Evolutionary conservation across 1,140 invertebrate genomes (phyloP), one percentile per base, ranked within the genome.

Genomic region (Pseudomyrmex sp.): DNA sequence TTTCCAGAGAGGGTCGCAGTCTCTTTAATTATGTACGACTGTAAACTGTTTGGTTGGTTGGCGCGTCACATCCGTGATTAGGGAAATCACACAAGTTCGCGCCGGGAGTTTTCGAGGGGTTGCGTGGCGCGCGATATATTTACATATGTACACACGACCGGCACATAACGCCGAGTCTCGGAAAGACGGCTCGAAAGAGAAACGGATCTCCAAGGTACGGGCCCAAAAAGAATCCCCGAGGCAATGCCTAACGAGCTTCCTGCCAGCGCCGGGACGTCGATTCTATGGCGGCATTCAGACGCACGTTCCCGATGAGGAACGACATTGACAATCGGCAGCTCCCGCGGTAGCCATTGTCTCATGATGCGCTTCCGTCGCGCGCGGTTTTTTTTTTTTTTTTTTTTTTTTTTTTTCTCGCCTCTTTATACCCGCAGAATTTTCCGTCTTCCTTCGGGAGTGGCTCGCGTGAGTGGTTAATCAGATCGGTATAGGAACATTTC

Each of bases 161-260:
- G 52, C 35, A 58, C 5, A 52, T 58, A 35, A n/a, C 18, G 18
- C 3, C 20, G 68, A 13, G 61, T 4, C 2, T 4, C 2, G 15
- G 50, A 66, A 52, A 52, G 20, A 4, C 7, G 54, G 5, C 5
- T 35, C 35, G 18, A 35, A n/a, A 2, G 59, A 35, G 46, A 56
- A 35, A 50, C 44, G 58, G 9, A 44, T 70, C 83, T 85, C 65
- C 56, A 75, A 82, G 48, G 35, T 72, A 74, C 65, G 77, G 73
- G 54, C 48, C 44, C 82, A 82, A 85, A 88, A 76, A 84, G 82
- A 63, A 77, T 35, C 35, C 88, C 76, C 35, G 70, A 9, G 69
- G 88, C 85, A 23, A 74, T 89, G 88, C 74, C 74, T 89, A 89
- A 89, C 89, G 88, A 89, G 88, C 88, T 89, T 89, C 88, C 88